Conservation (phyloP, 2,888 invertebrate genomes). For the Agrotis ipsilon region DNA sequence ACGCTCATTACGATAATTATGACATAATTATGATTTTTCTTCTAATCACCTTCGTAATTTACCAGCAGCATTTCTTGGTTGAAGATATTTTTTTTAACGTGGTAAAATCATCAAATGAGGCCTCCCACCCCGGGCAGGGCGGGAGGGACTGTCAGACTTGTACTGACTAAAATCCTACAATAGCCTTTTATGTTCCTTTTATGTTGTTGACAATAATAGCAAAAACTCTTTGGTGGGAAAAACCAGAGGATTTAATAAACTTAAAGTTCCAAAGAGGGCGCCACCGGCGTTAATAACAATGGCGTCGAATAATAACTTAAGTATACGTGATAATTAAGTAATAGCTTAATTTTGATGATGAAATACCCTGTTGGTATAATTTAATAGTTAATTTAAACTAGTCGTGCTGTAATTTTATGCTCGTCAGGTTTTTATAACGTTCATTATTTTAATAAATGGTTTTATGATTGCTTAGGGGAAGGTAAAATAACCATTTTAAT, state of each 20-base stretch:
- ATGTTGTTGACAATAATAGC: not conserved
- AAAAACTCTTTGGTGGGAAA: not conserved
- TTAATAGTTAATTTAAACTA: slow-evolving; percentile 5
- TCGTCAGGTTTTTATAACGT: not conserved
- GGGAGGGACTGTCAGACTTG: too few species aligned
- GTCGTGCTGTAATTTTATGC: slow-evolving; percentile 6
- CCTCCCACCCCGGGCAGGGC: too few species aligned
- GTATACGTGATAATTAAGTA: slow-evolving; percentile 20
- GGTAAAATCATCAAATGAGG: too few species aligned
- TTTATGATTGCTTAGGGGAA: not conserved
- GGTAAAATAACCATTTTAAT: not conserved
- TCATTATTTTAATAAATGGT: not conserved
- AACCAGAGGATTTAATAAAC: slow-evolving; percentile 14
- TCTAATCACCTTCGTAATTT: slow-evolving; percentile 8
- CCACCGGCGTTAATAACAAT: slow-evolving; percentile 6
- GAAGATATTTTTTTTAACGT: too few species aligned
- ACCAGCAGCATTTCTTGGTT: slow-evolving; percentile 4
- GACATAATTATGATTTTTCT: slow-evolving; percentile 29
- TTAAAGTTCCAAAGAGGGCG: slow-evolving; percentile 11
- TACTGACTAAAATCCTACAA: too few species aligned
- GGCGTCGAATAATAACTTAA: slow-evolving; percentile 6
- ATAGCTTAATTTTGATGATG: slow-evolving; percentile 16
- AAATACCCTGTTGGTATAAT: slow-evolving; percentile 16
- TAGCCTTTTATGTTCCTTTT: too few species aligned
- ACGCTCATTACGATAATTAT: too few species aligned